These are phyloP conservation scores for Eulemur rubriventer DNA, from an alignment of 2,797 vertebrate genomes.

Conservation along the genomic window DNA sequence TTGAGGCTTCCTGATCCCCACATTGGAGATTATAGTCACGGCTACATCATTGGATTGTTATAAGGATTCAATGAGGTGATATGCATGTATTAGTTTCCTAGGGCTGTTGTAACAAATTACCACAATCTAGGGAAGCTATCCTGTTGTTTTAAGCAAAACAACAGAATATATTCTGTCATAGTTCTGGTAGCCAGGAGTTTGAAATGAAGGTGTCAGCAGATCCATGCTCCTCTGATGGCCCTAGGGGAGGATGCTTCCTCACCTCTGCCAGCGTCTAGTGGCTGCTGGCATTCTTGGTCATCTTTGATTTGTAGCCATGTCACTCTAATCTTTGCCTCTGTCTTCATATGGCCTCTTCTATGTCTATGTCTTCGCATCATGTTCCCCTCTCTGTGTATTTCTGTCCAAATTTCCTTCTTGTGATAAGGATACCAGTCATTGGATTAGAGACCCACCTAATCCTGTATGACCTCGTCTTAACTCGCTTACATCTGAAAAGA, in stretches of 20 bases:
- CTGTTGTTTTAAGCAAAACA: background rate
- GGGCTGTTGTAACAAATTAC: background rate
- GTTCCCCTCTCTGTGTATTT: too few species aligned
- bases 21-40: background rate
- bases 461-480: background rate
- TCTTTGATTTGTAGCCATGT: too few species aligned
- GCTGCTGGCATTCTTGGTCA: background rate
- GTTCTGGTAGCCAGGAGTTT: background rate
- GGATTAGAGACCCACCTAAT: background rate
- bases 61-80: background rate
- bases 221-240: rapidly evolving
- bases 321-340: background rate
- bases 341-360: background rate
- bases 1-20: background rate
- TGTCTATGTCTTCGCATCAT: background rate
- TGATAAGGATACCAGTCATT: background rate
- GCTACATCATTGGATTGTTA: background rate
- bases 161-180: background rate
- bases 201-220: background rate
- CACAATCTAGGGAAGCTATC: background rate
- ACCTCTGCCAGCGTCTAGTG: background rate
- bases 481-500: background rate
- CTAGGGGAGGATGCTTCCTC: background rate
- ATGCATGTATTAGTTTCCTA: background rate
- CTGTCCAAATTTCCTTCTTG: background rate